Percentiles rank a stretch among this genome's conserved stretches.
These are phyloP conservation scores for Pararge aegeria DNA, from an alignment of 1,140 invertebrate species.

Conservation along the genomic window DNA sequence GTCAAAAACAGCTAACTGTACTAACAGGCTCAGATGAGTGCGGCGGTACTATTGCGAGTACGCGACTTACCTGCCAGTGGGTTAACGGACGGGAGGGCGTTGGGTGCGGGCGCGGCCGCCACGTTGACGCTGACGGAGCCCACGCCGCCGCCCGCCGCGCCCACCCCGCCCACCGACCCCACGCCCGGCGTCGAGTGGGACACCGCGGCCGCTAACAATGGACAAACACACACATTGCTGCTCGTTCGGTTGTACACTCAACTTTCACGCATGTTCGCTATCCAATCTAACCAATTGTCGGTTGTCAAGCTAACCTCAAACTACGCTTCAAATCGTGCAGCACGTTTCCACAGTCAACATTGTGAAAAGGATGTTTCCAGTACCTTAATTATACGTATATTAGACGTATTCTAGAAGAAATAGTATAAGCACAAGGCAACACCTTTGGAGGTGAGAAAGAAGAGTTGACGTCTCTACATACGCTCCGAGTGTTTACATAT, in stretches of 20 bases:
- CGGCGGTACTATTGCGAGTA: not conserved
- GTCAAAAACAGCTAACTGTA: too few species aligned
- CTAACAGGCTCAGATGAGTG: too few species aligned
- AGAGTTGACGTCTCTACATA: too few species aligned
- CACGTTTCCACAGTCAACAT: too few species aligned
- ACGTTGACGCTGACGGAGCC: conserved; percentile 39
- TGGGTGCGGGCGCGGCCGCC: conserved; percentile 37
- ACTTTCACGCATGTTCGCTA: not conserved
- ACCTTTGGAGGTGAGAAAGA: too few species aligned
- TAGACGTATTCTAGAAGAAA: too few species aligned
- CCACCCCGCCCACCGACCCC: conserved; percentile 38
- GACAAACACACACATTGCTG: conserved; percentile 19
- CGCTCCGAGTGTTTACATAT: too few species aligned
- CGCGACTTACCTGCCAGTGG: conserved; percentile 34
- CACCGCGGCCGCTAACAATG: conserved; percentile 43
- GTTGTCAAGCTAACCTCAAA: too few species aligned
- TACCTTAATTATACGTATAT: too few species aligned
- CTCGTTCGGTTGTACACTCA: not conserved
- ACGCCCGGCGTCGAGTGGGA: conserved; percentile 54
- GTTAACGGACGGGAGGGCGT: conserved; percentile 37
- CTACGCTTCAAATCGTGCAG: too few species aligned
- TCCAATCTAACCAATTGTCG: too few species aligned
- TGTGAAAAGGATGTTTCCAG: not conserved
- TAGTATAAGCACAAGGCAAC: too few species aligned
- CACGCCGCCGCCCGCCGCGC: conserved; percentile 33